Evolutionary conservation across 2,888 invertebrate genomes (phyloP).

Genomic region (Nipponacmea schrenckii): DNA sequence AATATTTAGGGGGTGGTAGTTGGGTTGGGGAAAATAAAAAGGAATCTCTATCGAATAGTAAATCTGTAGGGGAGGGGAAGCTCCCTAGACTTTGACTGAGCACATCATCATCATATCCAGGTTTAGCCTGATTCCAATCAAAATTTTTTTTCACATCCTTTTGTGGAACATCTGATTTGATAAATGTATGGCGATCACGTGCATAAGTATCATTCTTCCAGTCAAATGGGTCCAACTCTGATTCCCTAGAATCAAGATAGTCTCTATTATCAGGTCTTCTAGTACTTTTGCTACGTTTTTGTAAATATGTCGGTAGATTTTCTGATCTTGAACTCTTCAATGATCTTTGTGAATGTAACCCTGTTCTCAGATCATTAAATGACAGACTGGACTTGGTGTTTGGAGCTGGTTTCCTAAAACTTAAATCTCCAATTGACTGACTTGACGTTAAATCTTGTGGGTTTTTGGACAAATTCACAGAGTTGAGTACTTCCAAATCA

Average conservation of each 20-base stretch:
- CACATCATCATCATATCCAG: not conserved
- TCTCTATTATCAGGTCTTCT: not conserved
- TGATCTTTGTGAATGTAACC: not conserved
- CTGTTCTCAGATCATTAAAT: not conserved
- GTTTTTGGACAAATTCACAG: not conserved
- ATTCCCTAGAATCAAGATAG: not conserved
- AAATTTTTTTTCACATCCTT: not conserved
- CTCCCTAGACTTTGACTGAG: not conserved
- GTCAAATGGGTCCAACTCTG: not conserved
- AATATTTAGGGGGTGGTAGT: not conserved
- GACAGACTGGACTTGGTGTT: not conserved
- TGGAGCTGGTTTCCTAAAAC: not conserved
- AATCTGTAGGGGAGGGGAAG: not conserved
- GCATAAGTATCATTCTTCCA: not conserved
- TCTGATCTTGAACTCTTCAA: not conserved
- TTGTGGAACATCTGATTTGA: not conserved
- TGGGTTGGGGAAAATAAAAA: not conserved
- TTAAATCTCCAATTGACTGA: not conserved
- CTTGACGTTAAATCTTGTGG: not conserved
- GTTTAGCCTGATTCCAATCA: not conserved
- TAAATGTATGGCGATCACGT: not conserved
- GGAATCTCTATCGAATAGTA: not conserved
- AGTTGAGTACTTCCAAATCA: not conserved
- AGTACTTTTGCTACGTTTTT: not conserved
- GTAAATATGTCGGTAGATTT: too few relatives aligned